A percentile compares a stretch with the other conserved stretches of the same genome.
Evolutionary conservation across 2,888 invertebrate genomes (phyloP).

Genomic region (Ommatoiulus sabulosus): DNA sequence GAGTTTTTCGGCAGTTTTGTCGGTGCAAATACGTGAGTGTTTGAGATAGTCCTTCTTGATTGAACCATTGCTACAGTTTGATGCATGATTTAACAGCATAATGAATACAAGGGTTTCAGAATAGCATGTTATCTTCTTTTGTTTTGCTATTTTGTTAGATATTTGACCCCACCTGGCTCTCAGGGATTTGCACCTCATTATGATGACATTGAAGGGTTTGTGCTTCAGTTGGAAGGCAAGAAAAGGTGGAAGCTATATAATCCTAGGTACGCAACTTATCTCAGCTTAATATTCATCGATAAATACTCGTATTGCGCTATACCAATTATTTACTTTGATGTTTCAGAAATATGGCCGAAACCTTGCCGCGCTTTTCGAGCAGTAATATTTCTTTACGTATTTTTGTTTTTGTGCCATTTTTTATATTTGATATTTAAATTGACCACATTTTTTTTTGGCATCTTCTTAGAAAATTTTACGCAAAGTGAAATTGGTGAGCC

Average conservation of each 20-base stretch:
- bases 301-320: too few species aligned
- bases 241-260: conserved; percentile 94
- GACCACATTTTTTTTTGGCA: too few species aligned
- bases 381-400: conserved; percentile 76
- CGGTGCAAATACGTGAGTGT: conserved; percentile 84
- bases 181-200: conserved; percentile 99
- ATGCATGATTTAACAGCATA: too few species aligned
- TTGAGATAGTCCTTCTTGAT: neutral
- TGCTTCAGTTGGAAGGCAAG: conserved; percentile 94
- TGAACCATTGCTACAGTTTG: too few species aligned
- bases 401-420: conserved; percentile 56
- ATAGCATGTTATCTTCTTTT: too few species aligned
- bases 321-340: neutral
- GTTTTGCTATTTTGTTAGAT: too few species aligned
- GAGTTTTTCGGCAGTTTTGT: conserved; percentile 88
- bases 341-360: conserved; percentile 69
- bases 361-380: conserved; percentile 85
- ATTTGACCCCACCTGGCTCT: conserved; percentile 93
- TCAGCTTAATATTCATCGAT: too few species aligned
- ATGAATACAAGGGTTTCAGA: too few species aligned
- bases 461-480: conserved; percentile 67
- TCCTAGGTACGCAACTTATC: conserved; percentile 73
- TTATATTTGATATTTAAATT: too few species aligned
- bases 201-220: conserved; percentile 99
- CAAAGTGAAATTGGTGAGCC: conserved; percentile 80